Conservation (phyloP, 1,140 invertebrate species). For the Caenorhabditis brenneri region DNA sequence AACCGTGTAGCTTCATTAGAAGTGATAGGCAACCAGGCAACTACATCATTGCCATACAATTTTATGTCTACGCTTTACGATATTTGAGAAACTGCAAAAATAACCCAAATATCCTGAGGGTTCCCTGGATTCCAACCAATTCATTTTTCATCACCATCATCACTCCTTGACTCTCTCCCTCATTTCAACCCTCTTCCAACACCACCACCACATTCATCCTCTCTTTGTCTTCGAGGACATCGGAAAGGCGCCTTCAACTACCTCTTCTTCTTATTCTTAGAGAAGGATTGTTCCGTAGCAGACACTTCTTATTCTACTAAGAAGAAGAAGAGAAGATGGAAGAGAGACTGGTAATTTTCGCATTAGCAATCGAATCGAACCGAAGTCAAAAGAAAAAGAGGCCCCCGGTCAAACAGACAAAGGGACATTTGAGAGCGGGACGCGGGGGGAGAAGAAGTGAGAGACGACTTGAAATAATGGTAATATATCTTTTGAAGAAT, state of each 20-base stretch:
- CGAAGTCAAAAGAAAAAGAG: neutral
- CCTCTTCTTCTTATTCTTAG: neutral
- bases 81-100: too few species aligned
- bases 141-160: too few species aligned
- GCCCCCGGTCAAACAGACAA: slow-evolving; percentile 12
- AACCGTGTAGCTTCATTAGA: too few species aligned
- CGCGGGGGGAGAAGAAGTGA: neutral
- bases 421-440: slow-evolving; percentile 9
- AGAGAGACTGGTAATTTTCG: slow-evolving; percentile 42
- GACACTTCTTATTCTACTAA: neutral
- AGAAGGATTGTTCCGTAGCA: slow-evolving; percentile 2
- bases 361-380: slow-evolving; percentile 42
- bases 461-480: neutral
- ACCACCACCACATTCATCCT: neutral
- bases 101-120: too few species aligned
- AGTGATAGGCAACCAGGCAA: too few species aligned
- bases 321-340: neutral
- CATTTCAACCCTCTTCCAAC: neutral
- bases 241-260: neutral
- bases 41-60: too few species aligned
- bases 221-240: slow-evolving; percentile 34
- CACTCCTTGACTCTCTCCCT: neutral
- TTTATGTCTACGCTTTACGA: too few species aligned
- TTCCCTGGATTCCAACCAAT: too few species aligned
- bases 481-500: neutral